Conservation (phyloP, 2,113 vertebrate species). For the Numenius arquata region DNA sequence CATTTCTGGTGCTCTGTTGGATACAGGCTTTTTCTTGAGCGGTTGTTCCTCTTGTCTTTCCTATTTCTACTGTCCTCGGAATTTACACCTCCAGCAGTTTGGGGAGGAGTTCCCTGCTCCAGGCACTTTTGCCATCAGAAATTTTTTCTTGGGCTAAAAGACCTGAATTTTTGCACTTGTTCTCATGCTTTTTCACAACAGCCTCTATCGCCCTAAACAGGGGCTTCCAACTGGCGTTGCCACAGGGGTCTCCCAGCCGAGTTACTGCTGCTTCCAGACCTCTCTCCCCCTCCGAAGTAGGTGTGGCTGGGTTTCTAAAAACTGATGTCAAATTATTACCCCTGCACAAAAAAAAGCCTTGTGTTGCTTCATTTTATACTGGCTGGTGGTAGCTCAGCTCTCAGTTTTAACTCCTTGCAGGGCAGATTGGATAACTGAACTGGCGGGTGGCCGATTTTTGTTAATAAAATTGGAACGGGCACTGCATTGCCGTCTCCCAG, state of each 20-base stretch:
- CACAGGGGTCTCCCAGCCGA: too few relatives aligned
- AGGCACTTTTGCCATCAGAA: not conserved
- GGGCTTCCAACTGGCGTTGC: not conserved
- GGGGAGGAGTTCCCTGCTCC: not conserved
- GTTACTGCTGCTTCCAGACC: not conserved
- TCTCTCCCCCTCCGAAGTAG: not conserved
- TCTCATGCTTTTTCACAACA: not conserved
- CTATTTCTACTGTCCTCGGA: not conserved
- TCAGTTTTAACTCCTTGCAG: not conserved
- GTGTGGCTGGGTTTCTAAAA: not conserved
- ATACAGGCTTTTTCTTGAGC: not conserved
- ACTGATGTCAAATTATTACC: not conserved
- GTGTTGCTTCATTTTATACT: not conserved
- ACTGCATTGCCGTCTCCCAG: too few relatives aligned
- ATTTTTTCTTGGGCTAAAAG: not conserved
- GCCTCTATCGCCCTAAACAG: not conserved
- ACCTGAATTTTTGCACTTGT: not conserved
- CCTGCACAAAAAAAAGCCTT: not conserved
- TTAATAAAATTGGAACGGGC: not conserved
- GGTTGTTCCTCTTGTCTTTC: not conserved
- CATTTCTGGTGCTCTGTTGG: fast-evolving
- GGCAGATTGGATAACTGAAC: too few relatives aligned
- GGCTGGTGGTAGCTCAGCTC: not conserved
- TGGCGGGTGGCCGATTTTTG: not conserved
- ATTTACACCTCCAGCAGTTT: not conserved